Evolutionary conservation across 2,113 vertebrate genomes (phyloP), one percentile per base, ranked within the genome.

Genomic region (Arvicanthis niloticus): DNA sequence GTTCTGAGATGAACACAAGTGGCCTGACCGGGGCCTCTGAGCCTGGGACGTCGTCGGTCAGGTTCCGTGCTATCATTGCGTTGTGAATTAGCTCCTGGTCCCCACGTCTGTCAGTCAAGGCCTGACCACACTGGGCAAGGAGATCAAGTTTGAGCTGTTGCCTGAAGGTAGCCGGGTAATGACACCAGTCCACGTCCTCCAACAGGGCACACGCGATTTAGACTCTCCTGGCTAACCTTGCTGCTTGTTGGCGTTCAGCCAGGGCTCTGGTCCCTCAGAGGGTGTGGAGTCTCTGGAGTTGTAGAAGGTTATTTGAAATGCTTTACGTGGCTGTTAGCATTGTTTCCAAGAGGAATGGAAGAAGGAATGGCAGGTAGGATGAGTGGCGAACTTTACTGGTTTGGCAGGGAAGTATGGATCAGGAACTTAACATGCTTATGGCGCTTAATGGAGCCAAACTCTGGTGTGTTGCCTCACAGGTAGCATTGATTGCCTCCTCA

Each of bases 1-100:
- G 97, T 97, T 96, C 88, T 42, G 88, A 62, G 7, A 81, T 37
- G 82, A 62, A 80, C 82, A 13, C 5, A 26, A 60, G 78, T 88
- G 56, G 15, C 68, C 37, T 48, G 48, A 42, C 87, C 65, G 2
- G 45, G 68, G 67, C 85, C 45, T 24, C 26, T 19, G 42, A 62
- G 16, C 34, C 31, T 0, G 48, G 22, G 60, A 42, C 24, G 1
- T 11, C 24, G 3, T 11, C 11, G 24, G 62, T 40, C 65, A 26
- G 84, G 51, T 48, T 70, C 29, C 29, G 26, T 45, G 51, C 65
- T 8, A 13, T 75, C 22, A 62, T 93, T 51, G 37, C 60, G 34
- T 31, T 7, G 51, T 72, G 86, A 62, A n/a, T 58, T 67, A 60
- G 85, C 75, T 51, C 77, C 76, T 5, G 42, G 68, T 22, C 67